Conservation (phyloP, 92 coral and sea anemone genomes). For the Zoanthus sansibaricus region DNA sequence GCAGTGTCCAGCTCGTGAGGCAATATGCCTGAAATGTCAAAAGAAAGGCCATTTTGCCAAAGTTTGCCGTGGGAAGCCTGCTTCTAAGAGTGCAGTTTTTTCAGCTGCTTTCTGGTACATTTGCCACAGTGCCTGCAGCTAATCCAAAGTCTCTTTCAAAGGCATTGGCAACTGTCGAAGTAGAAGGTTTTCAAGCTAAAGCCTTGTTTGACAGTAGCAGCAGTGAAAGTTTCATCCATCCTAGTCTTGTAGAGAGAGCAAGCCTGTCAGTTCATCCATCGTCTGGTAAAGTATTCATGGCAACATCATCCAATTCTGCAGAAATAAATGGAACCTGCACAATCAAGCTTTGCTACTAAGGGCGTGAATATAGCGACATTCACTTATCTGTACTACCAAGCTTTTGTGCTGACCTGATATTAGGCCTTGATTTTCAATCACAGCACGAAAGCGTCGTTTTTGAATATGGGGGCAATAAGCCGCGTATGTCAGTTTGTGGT, state of each 20-base stretch:
- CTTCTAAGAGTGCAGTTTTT: constrained; percentile 7
- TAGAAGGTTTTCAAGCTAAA: too few species aligned
- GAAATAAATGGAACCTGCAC: too few species aligned
- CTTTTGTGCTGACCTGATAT: too few species aligned
- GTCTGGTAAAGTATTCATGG: too few species aligned
- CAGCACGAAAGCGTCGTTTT: constrained; percentile 21
- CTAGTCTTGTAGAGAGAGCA: neutral
- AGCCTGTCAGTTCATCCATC: neutral
- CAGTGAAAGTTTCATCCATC: too few species aligned
- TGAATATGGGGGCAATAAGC: neutral
- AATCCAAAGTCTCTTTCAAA: too few species aligned
- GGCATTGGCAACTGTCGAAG: too few species aligned
- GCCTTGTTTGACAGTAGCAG: constrained; percentile 68
- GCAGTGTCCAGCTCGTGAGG: constrained; percentile 47
- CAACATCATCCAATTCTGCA: too few species aligned
- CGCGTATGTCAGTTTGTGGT: constrained; percentile 41
- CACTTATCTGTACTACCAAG: too few species aligned
- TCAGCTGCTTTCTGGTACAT: neutral
- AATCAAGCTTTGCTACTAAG: constrained; percentile 38
- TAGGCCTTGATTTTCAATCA: too few species aligned
- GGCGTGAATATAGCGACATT: constrained; percentile 37
- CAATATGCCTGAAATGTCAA: constrained; percentile 40
- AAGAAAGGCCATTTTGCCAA: too few species aligned
- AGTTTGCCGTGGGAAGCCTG: too few species aligned
- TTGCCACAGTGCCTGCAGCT: constrained; percentile 29